Base-by-base conservation (phyloP, 2,797 vertebrate species). In the Thaleichthys pacificus region DNA sequence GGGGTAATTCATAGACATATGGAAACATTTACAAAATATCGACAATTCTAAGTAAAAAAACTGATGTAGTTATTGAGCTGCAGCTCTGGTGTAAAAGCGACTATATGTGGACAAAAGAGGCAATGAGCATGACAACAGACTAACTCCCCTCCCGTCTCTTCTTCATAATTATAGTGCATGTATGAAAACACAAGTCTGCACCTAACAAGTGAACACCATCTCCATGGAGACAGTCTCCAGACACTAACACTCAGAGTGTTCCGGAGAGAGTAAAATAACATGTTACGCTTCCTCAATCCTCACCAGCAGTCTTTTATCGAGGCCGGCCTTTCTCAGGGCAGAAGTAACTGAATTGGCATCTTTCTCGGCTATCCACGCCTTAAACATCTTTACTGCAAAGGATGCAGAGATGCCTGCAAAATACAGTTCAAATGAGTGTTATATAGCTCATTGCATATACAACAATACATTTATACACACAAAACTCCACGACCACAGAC, bases 361-460 rank as follows among this genome's bases (percentile, higher is more conserved):
- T 89, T 95, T 97, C 86, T 97, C 96, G 70, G 95, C 89, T 84
- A 97, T 97, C 96, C 96, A 97, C 24, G 95, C 93, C 90, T 96
- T 97, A 85, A 97, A 97, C 92, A 97, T 93, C 80, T 95, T 96
- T 70, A 96, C 95, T 49, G 96, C 94, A 1, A 97, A 97, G n/a
- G 93, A 94, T 35, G 95, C 95, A 24, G 96, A 95, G 82, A 97
- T 96, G 74, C 96, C 96, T 97, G 75, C 51, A 65, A 73, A 22
- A 56, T 28, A n/a, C 26, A 73, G 47, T 26, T 57, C 9, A 17
- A 51, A 24, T 12, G 6, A 42, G 54, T 4, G 17, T 21, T 30
- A 42, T n/a, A n/a, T 14, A 3, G 17, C 28, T 38, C 2, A 14
- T 26, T 26, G 26, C 70, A 28, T 26, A 5, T 5, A 28, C 15